Evolutionary conservation across 2,113 vertebrate genomes (phyloP), one percentile per base, ranked within the genome.

Genomic region (Podarcis cretensis): DNA sequence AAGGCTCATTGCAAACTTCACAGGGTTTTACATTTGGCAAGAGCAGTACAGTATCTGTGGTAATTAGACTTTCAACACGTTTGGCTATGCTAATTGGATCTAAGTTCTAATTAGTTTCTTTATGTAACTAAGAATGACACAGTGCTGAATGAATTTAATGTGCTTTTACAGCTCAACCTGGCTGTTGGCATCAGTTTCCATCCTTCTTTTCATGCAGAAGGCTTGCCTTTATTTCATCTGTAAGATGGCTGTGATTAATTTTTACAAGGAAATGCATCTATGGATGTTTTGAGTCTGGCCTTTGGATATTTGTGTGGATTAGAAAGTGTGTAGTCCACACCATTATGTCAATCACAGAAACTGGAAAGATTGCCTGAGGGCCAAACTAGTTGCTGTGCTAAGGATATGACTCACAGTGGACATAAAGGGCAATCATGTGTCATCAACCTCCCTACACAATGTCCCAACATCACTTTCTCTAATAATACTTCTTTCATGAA

Each of bases 51-150:
- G n/a, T 95, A 92, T 93, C 91, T 92, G 77, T 69, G 18, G 92
- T 96, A 96, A 96, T 96, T 96, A 95, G 84, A 91, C 92, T 93
- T 94, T 93, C 90, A 90, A 79, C 83, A 91, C 83, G 92, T 96
- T 96, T 95, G 85, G 89, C 90, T 94, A 94, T 96, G 93, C 83
- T 97, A 96, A 97, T 96, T 96, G 75, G 81, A 94, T 96, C 90
- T 88, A 93, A 94, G 71, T 96, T 96, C 86, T 97, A 97, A 96
- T 97, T 94, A 97, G 87, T 93, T 94, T 95, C 92, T 93, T 95
- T 95, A 89, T 96, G 87, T 94, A 96, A 94, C 93, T 95, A 92
- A 96, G 92, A 96, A 94, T 96, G 92, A 94, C 93, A 93, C 91
- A 89, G 89, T 25, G 1, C 73, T 57, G 48, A 93, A 94, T 94